Base-by-base conservation (phyloP, 2,888 invertebrate species). In the Melinaea menophilus region DNA sequence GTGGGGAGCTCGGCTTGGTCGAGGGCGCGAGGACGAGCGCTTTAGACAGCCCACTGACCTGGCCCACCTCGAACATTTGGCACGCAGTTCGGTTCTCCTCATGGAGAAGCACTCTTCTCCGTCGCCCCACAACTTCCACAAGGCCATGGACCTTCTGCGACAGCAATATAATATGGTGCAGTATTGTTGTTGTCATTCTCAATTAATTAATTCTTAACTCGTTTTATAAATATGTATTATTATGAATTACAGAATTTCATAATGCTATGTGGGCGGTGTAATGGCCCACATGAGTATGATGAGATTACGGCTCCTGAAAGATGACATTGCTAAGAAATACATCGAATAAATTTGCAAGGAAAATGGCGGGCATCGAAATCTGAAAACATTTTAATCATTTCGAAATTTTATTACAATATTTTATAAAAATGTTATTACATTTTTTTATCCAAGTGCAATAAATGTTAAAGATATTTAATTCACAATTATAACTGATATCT, bases 271-370 rank as follows among this genome's bases (percentile, higher is more conserved):
- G 66, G 74, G 47, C 62, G 71, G 2, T 81, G 79, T 58, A 73
- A 73, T 5, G 73, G 69, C 0, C 63, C 74, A 3, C 79, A 80
- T 65, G 56, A 72, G 47, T 79, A 82, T 66, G 79, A 81, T 56
- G 79, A 80, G 71, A 71, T 82, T 61, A 69, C 72, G 12, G 81
- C 82, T 2, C 80, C 80, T 7, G 80, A 82, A 61, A 72, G 82
- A 62, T 79, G 65, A 68, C 22, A 46, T 33, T 47, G 12, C 13
- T 55, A 34, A 45, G 12, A 33, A 3, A 11, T 5, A 5, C 9
- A 41, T 41, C 3, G 41, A 41, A 5, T 5, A 41, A 41, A 41
- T 41, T 41, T 37, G 37, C 7, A 9, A 9, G 41, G 11, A 5
- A 3, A 41, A 41, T 9, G 7, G 7, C 2, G 37, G 4, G 37